Base-by-base conservation (phyloP, 2,888 invertebrate genomes). In the Andrena chrysosceles region DNA sequence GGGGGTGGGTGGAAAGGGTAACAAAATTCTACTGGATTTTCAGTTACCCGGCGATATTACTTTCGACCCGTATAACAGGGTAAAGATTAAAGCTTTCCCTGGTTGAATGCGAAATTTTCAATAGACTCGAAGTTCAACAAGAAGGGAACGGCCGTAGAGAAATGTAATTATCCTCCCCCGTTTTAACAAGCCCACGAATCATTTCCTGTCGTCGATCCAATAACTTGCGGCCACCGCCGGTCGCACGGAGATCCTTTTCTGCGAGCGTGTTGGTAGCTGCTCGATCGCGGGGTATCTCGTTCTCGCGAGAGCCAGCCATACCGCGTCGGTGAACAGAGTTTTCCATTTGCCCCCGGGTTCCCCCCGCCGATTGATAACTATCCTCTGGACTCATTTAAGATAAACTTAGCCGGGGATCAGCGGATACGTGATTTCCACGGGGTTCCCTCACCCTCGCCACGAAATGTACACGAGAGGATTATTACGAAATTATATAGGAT, bases 401-500 rank as follows among this genome's bases (percentile, higher is more conserved):
- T 89, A 86, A 89, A 88, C 89, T 89, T 81, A 83, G 77, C 75
- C 79, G 48, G 82, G 86, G 85, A 90, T 90, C 85, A 85, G 67
- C 84, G 83, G 88, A 89, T 89, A 89, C 90, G 85, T 89, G 90
- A 89, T 89, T 88, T 81, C 77, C 70, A 79, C 85, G 84, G 79
- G 87, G 86, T 90, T 90, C 84, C 81, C 85, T 80, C 85, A 33
- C 67, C 64, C 48, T 71, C 23, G 33, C 62, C 75, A 77, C 76
- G 70, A 85, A 83, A 86, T 88, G 87, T 87, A 89, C 90, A 89
- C 89, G 81, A 86, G 85, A 81, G 87, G 92, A 91, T 91, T 91
- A 92, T 90, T 90, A 90, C 81, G 88, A 90, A 92, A 91, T 91
- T 90, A 91, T 91, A 91, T 83, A 81, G 90, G 87, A 87, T 87